phyloP scores from a whole-genome alignment of 2,888 invertebrate species.

The Pachymerium ferrugineum region DNA sequence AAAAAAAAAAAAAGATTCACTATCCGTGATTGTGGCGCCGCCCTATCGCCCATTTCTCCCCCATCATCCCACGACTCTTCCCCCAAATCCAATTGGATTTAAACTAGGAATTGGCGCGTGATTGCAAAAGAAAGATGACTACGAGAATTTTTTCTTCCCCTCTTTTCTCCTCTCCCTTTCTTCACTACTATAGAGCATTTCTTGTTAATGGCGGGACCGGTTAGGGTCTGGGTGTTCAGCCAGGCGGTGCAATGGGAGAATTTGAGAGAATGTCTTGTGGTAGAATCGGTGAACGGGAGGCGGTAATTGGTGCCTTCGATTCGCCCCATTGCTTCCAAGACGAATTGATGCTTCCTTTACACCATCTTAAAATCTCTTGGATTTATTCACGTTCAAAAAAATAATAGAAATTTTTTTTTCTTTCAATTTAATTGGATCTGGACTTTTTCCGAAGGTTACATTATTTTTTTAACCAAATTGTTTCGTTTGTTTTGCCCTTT shows the following conservation, averaged over 20 bases:
- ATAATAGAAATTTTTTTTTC: too few species aligned
- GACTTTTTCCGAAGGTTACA: too few species aligned
- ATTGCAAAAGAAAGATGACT: not conserved
- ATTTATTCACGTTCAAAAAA: not conserved
- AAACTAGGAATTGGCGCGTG: too few species aligned
- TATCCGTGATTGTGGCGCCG: too few species aligned
- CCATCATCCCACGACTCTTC: too few species aligned
- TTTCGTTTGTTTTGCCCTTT: too few species aligned
- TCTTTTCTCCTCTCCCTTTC: not conserved
- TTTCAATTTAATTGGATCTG: too few species aligned
- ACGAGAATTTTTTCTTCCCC: not conserved
- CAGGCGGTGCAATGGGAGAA: not conserved
- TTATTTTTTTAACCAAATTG: too few species aligned
- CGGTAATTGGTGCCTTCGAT: constrained; percentile 8
- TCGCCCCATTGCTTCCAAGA: not conserved
- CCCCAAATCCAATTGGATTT: too few species aligned
- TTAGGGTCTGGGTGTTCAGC: not conserved
- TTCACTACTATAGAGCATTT: not conserved
- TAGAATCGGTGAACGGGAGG: not conserved
- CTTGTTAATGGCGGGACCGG: constrained; percentile 4
- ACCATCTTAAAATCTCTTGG: not conserved
- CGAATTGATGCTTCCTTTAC: not conserved
- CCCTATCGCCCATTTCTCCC: too few species aligned
- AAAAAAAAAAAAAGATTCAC: too few species aligned
- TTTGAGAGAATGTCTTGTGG: not conserved